Evolutionary conservation across 2,888 invertebrate genomes (phyloP).

Genomic region (Syritta pipiens): DNA sequence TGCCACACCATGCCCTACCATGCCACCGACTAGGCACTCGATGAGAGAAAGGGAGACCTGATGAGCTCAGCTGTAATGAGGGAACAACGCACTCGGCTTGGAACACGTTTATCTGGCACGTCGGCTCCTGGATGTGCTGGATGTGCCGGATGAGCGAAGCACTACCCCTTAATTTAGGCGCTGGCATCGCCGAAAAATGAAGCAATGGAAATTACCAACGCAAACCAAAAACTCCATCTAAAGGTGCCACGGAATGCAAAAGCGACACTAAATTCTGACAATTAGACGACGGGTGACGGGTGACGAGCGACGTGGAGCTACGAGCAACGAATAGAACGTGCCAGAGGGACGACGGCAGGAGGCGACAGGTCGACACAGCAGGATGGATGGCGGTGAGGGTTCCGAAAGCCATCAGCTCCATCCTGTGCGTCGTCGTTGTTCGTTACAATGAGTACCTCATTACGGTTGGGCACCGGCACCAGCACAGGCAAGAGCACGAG

Average conservation of each 20-base stretch:
- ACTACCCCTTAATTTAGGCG: conserved; percentile 44
- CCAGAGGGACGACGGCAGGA: too few species aligned
- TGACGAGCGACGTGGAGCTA: too few species aligned
- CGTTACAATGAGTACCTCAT: conserved; percentile 68
- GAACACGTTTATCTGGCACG: conserved; percentile 63
- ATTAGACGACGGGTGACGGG: conserved; percentile 38
- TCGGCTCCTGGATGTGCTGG: conserved; percentile 15
- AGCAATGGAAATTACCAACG: conserved; percentile 60
- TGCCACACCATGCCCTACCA: background rate
- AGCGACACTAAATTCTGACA: conserved; percentile 61
- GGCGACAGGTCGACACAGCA: background rate
- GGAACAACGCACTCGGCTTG: conserved; percentile 50
- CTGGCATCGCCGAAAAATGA: conserved; percentile 44
- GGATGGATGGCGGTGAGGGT: conserved; percentile 31
- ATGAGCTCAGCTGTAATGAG: conserved; percentile 61
- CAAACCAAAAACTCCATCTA: conserved; percentile 45
- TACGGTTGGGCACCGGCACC: conserved; percentile 45
- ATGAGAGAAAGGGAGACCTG: conserved; percentile 37
- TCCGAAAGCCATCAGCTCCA: conserved; percentile 60
- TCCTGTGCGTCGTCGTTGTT: conserved; percentile 58
- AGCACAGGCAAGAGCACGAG: too few species aligned
- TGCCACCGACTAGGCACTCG: conserved; percentile 18
- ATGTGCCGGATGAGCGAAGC: conserved; percentile 33
- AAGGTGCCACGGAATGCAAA: conserved; percentile 62
- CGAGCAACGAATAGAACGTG: too few species aligned